These are phyloP conservation scores for Tor tambroides DNA, from an alignment of 2,113 vertebrate genomes.

Conservation along the genomic window DNA sequence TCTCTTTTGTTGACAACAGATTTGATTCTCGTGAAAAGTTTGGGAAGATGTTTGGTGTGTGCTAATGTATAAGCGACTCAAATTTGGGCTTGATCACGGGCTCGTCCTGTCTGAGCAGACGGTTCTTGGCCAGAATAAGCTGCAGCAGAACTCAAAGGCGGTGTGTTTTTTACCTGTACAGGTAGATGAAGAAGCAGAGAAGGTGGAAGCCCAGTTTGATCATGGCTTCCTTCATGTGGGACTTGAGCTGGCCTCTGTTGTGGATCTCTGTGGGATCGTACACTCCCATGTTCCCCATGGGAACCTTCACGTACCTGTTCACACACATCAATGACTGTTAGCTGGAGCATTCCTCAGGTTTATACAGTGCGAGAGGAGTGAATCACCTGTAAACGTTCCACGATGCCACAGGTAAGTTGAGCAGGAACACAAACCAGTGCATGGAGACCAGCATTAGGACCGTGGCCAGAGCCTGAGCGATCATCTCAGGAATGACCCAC, in stretches of 20 bases:
- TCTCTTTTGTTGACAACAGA: too few species aligned
- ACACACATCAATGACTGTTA: neutral
- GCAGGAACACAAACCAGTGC: slow-evolving; percentile 98
- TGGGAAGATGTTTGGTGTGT: too few species aligned
- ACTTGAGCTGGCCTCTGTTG: slow-evolving; percentile 95
- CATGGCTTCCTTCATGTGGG: slow-evolving; percentile 99
- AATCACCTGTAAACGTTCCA: slow-evolving; percentile 94
- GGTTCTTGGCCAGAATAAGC: too few species aligned
- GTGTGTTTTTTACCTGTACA: slow-evolving; percentile 86
- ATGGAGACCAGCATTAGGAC: slow-evolving; percentile 92
- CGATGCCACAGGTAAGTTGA: slow-evolving; percentile 91
- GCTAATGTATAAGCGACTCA: too few species aligned
- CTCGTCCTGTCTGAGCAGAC: too few species aligned
- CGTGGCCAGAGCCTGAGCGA: slow-evolving; percentile 86
- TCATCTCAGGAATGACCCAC: slow-evolving; percentile 95
- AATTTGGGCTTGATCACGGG: too few species aligned
- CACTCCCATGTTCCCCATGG: slow-evolving; percentile 97
- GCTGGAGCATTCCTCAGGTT: neutral
- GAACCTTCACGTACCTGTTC: slow-evolving; percentile 89
- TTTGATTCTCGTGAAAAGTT: too few species aligned
- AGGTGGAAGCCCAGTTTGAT: slow-evolving; percentile 97
- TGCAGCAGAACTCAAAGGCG: too few species aligned
- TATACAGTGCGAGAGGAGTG: neutral
- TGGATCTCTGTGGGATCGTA: slow-evolving; percentile 99
- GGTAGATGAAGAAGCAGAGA: slow-evolving; percentile 98